These are phyloP conservation scores for Zaprionus africanus DNA, from an alignment of 1,140 invertebrate species.

Conservation along the genomic window DNA sequence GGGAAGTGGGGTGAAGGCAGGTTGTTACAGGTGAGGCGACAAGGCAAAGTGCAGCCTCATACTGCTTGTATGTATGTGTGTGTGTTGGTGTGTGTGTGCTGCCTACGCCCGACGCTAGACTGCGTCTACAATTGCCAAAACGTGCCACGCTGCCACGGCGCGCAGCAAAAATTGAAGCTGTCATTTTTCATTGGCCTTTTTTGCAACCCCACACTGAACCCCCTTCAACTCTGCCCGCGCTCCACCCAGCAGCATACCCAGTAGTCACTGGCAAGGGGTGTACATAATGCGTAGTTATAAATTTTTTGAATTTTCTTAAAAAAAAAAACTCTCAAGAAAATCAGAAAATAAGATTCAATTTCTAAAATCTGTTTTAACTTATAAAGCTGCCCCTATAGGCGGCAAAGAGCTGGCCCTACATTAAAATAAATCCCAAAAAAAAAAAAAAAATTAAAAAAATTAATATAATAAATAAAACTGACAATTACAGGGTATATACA, in stretches of 20 bases:
- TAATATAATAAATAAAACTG: too few relatives aligned
- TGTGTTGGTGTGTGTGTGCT: conserved; percentile 13
- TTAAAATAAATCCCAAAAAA: too few relatives aligned
- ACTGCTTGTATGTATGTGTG: conserved; percentile 3
- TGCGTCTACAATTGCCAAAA: conserved; percentile 48
- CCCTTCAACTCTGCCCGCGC: background rate
- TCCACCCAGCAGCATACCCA: background rate
- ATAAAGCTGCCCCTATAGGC: too few relatives aligned
- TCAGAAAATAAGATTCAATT: too few relatives aligned
- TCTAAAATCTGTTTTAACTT: too few relatives aligned
- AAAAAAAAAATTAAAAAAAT: too few relatives aligned
- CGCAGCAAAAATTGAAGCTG: conserved; percentile 3
- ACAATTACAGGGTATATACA: background rate
- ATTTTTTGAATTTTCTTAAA: background rate
- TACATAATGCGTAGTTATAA: too few relatives aligned
- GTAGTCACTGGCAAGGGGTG: background rate
- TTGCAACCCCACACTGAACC: background rate
- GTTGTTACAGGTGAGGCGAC: conserved; percentile 18
- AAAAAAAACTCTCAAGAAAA: too few relatives aligned
- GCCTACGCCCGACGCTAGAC: conserved; percentile 9
- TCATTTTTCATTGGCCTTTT: conserved; percentile 10
- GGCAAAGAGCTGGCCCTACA: too few relatives aligned
- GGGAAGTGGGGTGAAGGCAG: background rate
- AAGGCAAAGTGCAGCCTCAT: background rate
- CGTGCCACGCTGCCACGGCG: conserved; percentile 1